Base-by-base conservation (phyloP, 2,113 vertebrate species). In the Eulacestoma nigropectus region DNA sequence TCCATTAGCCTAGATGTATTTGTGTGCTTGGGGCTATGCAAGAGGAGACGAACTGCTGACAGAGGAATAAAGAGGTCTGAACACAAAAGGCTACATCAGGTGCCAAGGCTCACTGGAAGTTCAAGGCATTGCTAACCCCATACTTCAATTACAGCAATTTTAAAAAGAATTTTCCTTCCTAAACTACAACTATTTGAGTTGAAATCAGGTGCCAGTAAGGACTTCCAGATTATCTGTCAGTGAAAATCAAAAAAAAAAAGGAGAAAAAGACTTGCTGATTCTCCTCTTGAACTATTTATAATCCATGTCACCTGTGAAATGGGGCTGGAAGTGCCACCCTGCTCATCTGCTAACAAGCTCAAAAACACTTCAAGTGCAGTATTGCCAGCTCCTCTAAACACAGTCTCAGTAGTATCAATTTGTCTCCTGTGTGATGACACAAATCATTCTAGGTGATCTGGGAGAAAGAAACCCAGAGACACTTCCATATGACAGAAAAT, bases 1-100 rank as follows among this genome's bases (percentile, higher is more conserved):
- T 76, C 56, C 84, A 77, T 94, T 94, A 96, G 57, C 41, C 69
- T 68, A 72, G 77, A 94, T 73, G 33, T 27, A 94, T 86, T 90
- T 92, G 39, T 68, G 77, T 56, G 68, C 95, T 60, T 81, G 53
- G 37, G 73, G 85, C 87, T 83, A 33, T 87, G 84, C 52, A 95
- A 74, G 42, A 81, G 23, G 53, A 47, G 57, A 72, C 46, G 77
- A 93, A 69, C 69, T 50, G 35, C 89, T 92, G 79, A 64, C 29
- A 87, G 84, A 91, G 27, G 41, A 94, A 65, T 56, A 90, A 77
- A 84, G 64, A 70, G 13, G 7, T 75, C 63, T 86, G 56, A 89
- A 78, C 11, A 65, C 49, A 72, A 68, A 87, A 23, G 22, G 16
- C 29, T 41, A 1, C 32, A 65, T 68, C 56, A 82, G 9, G 16